Evolutionary conservation across 2,113 vertebrate genomes (phyloP), one percentile per base, ranked within the genome.

Genomic region (Pedionomus torquatus): DNA sequence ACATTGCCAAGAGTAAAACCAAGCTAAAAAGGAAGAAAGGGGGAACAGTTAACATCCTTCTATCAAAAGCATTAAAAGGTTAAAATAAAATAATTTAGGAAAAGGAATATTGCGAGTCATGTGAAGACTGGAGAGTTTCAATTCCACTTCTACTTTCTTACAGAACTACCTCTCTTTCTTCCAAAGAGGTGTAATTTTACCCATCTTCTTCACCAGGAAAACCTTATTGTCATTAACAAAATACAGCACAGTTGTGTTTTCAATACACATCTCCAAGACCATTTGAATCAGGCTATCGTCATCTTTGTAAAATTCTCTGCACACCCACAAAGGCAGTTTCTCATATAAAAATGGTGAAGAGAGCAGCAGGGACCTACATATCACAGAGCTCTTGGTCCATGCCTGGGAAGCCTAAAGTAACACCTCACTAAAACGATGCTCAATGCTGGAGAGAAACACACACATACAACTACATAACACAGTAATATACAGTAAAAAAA

Each of bases 1-100:
- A 99, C 97, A 65, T 99, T 99, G 30, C 99, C 99, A 84, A 99
- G 89, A 71, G 99, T 99, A 95, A 99, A 99, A 76, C 99, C 99
- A 94, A 99, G 97, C 99, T 99, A 97, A 55, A 98, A 86, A 39
- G 24, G 74, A 93, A 96, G 72, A 96, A 93, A 71, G 46, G 2
- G 91, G 89, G 80, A 98, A 76, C 2, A 84, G 55, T 96, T 81
- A 89, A 68, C 10, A 76, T 65, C 3, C 10, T 58, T 79, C 10
- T 25, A 80, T 44, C 37, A 80, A 86, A 83, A 68, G 13, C 7
- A 35, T 33, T 41, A 41, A 60, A 19, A 55, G 12, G 48, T 37
- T 74, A 69, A 95, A 74, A 48, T 14, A 57, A 21, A 30, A 51
- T 14, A 51, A 26, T 44, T 20, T 46, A 17, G 13, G n/a, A 5